Conservation (phyloP, 2,797 vertebrate species). For the Nothura maculosa region DNA sequence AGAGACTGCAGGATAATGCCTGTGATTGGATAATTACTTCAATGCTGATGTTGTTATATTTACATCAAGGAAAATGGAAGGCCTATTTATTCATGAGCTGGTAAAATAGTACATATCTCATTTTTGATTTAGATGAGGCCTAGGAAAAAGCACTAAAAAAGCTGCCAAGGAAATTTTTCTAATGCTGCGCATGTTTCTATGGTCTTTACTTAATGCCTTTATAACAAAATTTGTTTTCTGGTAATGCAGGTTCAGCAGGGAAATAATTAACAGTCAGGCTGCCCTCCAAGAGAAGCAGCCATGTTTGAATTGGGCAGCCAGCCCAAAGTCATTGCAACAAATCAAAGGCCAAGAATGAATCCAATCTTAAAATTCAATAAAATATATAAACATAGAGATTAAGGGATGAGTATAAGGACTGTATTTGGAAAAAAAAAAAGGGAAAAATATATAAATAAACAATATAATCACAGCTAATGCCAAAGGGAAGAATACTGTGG, state of each 20-base stretch:
- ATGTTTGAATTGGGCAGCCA: constrained; percentile 31
- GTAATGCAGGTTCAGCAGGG: constrained; percentile 64
- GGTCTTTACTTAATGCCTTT: constrained; percentile 46
- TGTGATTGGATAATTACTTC: constrained; percentile 45
- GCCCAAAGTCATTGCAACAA: constrained; percentile 36
- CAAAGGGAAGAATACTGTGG: neutral
- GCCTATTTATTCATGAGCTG: constrained; percentile 22
- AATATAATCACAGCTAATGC: neutral
- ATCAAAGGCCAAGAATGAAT: constrained; percentile 49
- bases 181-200: constrained; percentile 33
- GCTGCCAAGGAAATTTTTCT: constrained; percentile 8
- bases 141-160: constrained; percentile 11
- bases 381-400: constrained; percentile 17
- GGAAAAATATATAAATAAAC: neutral
- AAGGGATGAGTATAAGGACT: neutral
- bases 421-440: neutral
- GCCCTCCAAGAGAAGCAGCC: constrained; percentile 36
- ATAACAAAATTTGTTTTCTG: constrained; percentile 55
- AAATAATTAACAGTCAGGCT: constrained; percentile 57
- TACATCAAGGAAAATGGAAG: constrained; percentile 23
- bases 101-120: constrained; percentile 45
- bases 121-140: constrained; percentile 29
- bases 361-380: constrained; percentile 41
- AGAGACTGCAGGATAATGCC: neutral
- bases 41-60: constrained; percentile 28